Percentiles rank a stretch among this genome's conserved stretches.
Evolutionary conservation across 2,888 invertebrate species (phyloP).

Genomic region (Melanotus villosus): DNA sequence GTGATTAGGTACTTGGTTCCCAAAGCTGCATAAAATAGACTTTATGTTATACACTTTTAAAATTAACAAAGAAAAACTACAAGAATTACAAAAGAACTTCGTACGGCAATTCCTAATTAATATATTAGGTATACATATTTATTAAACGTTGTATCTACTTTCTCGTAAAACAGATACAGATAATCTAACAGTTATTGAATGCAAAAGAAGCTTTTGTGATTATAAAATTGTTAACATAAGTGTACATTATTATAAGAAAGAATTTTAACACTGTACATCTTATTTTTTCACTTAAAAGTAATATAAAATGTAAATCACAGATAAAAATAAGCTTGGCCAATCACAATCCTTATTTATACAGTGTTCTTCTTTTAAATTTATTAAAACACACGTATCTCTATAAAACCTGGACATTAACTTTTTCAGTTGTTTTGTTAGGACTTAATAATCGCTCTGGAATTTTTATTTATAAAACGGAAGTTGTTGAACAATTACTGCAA

Average conservation of each 20-base stretch:
- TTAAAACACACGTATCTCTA: constrained; percentile 38
- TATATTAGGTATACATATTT: constrained; percentile 22
- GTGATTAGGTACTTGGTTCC: constrained; percentile 14
- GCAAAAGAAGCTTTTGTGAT: constrained; percentile 38
- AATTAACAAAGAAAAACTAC: constrained; percentile 1
- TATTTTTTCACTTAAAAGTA: constrained; percentile 61
- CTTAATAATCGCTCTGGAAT: not conserved
- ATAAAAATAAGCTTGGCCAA: constrained; percentile 66
- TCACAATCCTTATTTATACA: constrained; percentile 55
- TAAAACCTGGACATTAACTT: constrained; percentile 27
- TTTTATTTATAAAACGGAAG: constrained; percentile 7
- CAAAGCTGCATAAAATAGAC: constrained; percentile 24
- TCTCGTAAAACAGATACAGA: constrained; percentile 18
- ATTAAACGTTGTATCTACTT: constrained; percentile 24
- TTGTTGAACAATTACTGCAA: not conserved
- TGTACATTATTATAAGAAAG: constrained; percentile 44
- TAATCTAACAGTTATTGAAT: constrained; percentile 35
- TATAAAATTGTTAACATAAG: constrained; percentile 40
- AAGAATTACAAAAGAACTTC: constrained; percentile 5
- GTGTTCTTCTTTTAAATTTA: no score
- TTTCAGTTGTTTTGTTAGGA: constrained; percentile 17
- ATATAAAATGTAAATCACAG: constrained; percentile 62
- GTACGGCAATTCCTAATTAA: constrained; percentile 25
- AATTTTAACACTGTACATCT: constrained; percentile 54
- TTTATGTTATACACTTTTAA: constrained; percentile 5